phyloP scores from a whole-genome alignment of 2,888 invertebrate species.

The Sycophila texana region DNA sequence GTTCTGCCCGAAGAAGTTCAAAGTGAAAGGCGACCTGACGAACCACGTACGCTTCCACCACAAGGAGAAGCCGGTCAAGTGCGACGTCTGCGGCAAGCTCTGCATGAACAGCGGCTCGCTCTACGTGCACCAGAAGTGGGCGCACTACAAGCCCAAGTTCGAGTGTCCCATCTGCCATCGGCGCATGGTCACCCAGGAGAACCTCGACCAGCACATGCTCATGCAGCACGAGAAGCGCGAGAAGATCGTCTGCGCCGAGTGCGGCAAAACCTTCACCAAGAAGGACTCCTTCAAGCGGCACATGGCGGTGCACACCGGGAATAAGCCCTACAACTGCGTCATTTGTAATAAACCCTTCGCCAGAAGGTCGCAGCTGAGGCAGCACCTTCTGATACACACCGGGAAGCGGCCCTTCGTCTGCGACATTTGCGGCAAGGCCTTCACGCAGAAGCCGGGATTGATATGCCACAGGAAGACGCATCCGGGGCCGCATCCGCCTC shows the following conservation, averaged over 20 bases:
- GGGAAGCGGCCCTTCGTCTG: conserved; percentile 72
- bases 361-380: conserved; percentile 70
- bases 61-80: conserved; percentile 72
- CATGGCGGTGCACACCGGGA: conserved; percentile 73
- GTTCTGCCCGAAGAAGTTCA: conserved; percentile 71
- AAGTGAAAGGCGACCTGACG: conserved; percentile 73
- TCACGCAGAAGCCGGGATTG: conserved; percentile 72
- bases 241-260: conserved; percentile 73
- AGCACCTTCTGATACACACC: conserved; percentile 73
- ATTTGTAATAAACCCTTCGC: conserved; percentile 73
- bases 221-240: conserved; percentile 73
- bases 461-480: conserved; percentile 74
- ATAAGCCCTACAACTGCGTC: conserved; percentile 70
- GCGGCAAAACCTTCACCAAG: conserved; percentile 73
- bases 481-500: conserved; percentile 71
- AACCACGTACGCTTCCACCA: conserved; percentile 73
- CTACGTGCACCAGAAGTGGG: conserved; percentile 74
- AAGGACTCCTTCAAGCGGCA: conserved; percentile 73
- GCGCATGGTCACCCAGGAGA: conserved; percentile 74
- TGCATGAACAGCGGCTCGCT: conserved; percentile 73
- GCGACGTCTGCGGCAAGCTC: conserved; percentile 70
- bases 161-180: conserved; percentile 73
- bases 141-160: conserved; percentile 73
- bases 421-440: conserved; percentile 73
- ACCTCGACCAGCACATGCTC: conserved; percentile 71